Conservation (phyloP, 2,797 vertebrate species). For the Bradypus variegatus region DNA sequence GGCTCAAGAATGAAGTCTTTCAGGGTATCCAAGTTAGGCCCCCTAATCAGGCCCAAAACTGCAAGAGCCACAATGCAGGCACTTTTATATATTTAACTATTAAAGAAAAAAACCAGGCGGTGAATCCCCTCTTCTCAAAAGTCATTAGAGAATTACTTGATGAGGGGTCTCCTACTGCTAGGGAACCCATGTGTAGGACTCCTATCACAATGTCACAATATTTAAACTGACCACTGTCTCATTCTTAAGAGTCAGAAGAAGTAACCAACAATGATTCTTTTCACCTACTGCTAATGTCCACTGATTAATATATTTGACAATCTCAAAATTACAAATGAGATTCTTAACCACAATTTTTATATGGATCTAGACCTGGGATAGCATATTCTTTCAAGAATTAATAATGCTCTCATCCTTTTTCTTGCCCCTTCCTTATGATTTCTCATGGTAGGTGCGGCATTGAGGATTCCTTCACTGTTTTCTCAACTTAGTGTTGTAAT, state of each 20-base stretch:
- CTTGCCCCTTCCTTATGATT: neutral
- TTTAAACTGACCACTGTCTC: neutral
- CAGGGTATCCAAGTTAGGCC: neutral
- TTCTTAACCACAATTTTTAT: constrained; percentile 8
- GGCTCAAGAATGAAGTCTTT: neutral
- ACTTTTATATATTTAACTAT: neutral
- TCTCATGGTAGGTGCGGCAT: neutral
- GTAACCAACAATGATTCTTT: constrained; percentile 7
- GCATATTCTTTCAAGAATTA: constrained; percentile 18
- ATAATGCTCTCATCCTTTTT: neutral
- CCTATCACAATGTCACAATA: neutral
- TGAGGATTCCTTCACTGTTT: constrained; percentile 13
- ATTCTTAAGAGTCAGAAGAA: constrained; percentile 19
- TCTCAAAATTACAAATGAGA: neutral
- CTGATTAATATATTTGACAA: neutral
- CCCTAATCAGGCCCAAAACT: neutral
- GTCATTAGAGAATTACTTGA: neutral
- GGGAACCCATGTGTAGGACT: neutral
- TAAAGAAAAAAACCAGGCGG: neutral
- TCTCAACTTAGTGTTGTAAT: neutral
- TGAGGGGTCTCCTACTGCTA: neutral
- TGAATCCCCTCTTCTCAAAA: neutral
- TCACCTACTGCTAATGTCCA: neutral
- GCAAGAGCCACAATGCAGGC: neutral
- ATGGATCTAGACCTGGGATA: constrained; percentile 2